A percentile compares a stretch with the other conserved stretches of the same genome.
phyloP scores from a whole-genome alignment of 2,888 invertebrate genomes.

The Lasioglossum zephyrum region DNA sequence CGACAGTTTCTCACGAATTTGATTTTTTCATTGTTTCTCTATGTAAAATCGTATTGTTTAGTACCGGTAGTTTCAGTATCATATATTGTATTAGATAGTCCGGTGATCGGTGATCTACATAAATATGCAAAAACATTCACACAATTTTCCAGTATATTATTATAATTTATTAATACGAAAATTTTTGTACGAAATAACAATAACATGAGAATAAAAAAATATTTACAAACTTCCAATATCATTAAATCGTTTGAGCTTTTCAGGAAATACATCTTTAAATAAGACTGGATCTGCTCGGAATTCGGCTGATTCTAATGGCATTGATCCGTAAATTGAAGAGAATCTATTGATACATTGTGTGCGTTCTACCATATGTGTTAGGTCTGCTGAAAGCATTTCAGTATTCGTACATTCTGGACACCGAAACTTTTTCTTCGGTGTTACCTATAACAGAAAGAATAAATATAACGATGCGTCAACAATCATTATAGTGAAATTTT shows the following conservation, averaged over 20 bases:
- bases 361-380: conserved; percentile 96
- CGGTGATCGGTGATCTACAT: neutral
- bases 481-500: conserved; percentile 4
- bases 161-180: conserved; percentile 5
- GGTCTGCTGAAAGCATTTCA: conserved; percentile 96
- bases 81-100: neutral
- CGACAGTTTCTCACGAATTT: too few relatives aligned
- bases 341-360: conserved; percentile 94
- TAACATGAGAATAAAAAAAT: conserved; percentile 1
- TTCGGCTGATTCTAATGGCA: conserved; percentile 95
- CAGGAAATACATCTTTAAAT: conserved; percentile 93
- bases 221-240: conserved; percentile 94
- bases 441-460: conserved; percentile 87
- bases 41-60: neutral
- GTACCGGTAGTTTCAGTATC: neutral
- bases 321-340: conserved; percentile 91
- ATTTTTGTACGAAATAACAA: neutral
- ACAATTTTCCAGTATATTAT: conserved; percentile 3
- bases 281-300: conserved; percentile 98
- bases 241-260: conserved; percentile 94
- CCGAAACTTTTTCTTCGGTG: conserved; percentile 98
- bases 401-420: conserved; percentile 97
- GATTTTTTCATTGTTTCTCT: neutral
- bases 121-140: neutral
- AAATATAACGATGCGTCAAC: neutral